phyloP scores from a whole-genome alignment of 2,888 invertebrate genomes.

The Drosophila nigricruria region DNA sequence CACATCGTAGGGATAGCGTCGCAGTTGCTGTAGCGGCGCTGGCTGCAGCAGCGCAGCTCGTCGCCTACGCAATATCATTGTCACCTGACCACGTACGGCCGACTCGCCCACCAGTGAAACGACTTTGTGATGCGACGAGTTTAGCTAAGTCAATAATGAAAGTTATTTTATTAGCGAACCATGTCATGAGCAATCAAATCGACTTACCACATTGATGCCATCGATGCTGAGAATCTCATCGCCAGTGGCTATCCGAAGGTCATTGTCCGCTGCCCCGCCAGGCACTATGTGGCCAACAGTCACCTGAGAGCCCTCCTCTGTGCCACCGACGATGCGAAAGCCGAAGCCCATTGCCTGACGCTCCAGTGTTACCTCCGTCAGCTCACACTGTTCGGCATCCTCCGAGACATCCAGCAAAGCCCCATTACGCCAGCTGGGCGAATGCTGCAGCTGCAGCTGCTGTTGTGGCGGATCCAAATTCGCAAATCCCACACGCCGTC shows the following conservation, averaged over 20 bases:
- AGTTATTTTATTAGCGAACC: background rate
- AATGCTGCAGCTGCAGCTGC: conserved; percentile 71
- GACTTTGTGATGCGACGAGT: conserved; percentile 96
- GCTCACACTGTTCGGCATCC: conserved; percentile 78
- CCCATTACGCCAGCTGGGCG: conserved; percentile 70
- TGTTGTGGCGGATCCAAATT: conserved; percentile 77
- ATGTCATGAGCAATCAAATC: background rate
- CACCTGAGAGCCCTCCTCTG: conserved; percentile 98
- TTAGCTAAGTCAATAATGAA: conserved; percentile 84
- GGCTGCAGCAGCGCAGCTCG: conserved; percentile 47
- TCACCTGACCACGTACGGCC: conserved; percentile 94
- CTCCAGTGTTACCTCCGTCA: conserved; percentile 89
- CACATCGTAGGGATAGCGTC: conserved; percentile 93
- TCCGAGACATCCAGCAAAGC: conserved; percentile 65
- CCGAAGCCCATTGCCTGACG: conserved; percentile 98
- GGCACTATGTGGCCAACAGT: conserved; percentile 98
- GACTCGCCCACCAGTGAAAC: conserved; percentile 97
- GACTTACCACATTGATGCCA: conserved; percentile 90
- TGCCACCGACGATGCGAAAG: conserved; percentile 98
- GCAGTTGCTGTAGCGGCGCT: conserved; percentile 50
- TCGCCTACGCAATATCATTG: conserved; percentile 90
- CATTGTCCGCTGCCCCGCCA: conserved; percentile 96
- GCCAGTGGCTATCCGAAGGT: conserved; percentile 95
- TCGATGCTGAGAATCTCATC: conserved; percentile 98
- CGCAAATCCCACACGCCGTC: conserved; percentile 83